Evolutionary conservation across 1,140 invertebrate species (phyloP).

Genomic region (Gerris buenoi): DNA sequence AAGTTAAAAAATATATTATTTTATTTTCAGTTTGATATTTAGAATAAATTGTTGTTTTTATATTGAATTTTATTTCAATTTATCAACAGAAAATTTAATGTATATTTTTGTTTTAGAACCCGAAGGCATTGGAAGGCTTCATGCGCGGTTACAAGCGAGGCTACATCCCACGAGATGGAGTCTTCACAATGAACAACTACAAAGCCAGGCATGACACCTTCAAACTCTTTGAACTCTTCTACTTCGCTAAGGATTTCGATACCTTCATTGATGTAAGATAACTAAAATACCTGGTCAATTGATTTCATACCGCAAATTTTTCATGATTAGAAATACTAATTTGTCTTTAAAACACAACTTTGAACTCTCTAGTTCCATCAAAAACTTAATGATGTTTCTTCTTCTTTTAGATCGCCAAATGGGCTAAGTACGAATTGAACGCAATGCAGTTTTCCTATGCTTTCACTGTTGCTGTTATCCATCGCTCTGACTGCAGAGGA

Average conservation of each 20-base stretch:
- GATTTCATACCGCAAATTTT: too few relatives aligned
- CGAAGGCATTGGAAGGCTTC: slow-evolving; percentile 41
- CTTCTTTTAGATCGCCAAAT: slow-evolving; percentile 37
- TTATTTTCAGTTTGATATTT: too few relatives aligned
- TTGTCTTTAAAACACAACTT: too few relatives aligned
- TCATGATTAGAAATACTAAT: too few relatives aligned
- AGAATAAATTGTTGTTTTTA: too few relatives aligned
- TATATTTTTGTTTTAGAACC: slow-evolving; percentile 29
- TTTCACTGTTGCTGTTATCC: slow-evolving; percentile 40
- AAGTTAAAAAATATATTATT: too few relatives aligned
- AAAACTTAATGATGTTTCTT: too few relatives aligned
- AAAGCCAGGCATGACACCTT: slow-evolving; percentile 42
- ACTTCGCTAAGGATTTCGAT: slow-evolving; percentile 40
- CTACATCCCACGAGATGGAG: slow-evolving; percentile 38
- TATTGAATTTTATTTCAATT: too few relatives aligned
- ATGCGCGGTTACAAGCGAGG: slow-evolving; percentile 37
- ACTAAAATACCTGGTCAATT: too few relatives aligned
- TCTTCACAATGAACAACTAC: slow-evolving; percentile 43
- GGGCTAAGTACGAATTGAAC: slow-evolving; percentile 44
- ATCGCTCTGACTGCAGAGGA: slow-evolving; percentile 41
- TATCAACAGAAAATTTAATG: too few relatives aligned
- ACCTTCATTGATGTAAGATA: slow-evolving; percentile 21
- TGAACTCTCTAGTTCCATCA: too few relatives aligned
- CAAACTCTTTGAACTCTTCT: slow-evolving; percentile 48
- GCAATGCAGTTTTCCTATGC: slow-evolving; percentile 46